Base-by-base conservation (phyloP, 2,113 vertebrate genomes). In the Channa argus region DNA sequence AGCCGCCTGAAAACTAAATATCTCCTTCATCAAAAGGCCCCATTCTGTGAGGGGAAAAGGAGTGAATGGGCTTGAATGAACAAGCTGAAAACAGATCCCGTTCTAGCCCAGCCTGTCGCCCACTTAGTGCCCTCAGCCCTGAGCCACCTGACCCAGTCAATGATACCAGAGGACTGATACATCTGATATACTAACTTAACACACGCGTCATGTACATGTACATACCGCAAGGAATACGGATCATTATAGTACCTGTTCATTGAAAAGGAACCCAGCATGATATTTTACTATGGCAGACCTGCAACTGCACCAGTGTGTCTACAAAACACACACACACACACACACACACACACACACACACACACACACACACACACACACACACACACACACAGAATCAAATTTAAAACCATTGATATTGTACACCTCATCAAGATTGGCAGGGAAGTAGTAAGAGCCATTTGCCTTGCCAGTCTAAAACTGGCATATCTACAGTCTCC, bases 1-100 rank as follows among this genome's bases (percentile, higher is more conserved):
- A 92, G 91, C 86, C 89, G 89, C 74, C 74, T 83, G 77, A 91
- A 92, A 94, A 95, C 94, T 86, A 90, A 94, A 94, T 93, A 94
- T 91, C 88, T 83, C 87, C 83, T 86, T 75, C 86, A 91, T 94
- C 92, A 95, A 94, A 94, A 82, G 75, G 70, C 44, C 83, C 91
- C 91, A 94, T 92, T 94, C 86, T 93, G 82, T 50, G 38, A 80
- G 49, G 60, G 79, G 64, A 92, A 82, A 89, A 87, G 66, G 78
- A 91, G 88, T 72, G 91, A 92, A 93, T 76, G 78, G 79, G 72
- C 69, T 78, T 91, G 80, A 91, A 87, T 90, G 86, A 94, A 59
- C 92, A 88, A 85, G 64, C 83, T 88, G 89, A 90, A 94, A 96
- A 94, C 81, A 53, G 92, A 94, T 87, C 90, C 39, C 44, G 8